phyloP scores from a whole-genome alignment of 2,113 vertebrate genomes.

The Hyaena hyaena region DNA sequence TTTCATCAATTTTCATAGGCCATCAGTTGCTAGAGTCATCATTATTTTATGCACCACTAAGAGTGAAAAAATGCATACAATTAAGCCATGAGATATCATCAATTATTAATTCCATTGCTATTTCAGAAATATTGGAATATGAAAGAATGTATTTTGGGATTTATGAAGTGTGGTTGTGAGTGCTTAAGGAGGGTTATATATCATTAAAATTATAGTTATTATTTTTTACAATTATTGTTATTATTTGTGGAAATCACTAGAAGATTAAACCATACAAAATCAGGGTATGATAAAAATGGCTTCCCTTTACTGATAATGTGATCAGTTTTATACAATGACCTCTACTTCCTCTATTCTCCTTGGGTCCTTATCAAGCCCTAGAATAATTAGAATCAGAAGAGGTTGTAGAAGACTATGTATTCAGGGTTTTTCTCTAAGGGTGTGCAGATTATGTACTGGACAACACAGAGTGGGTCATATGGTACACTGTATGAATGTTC shows the following conservation, averaged over 20 bases:
- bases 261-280: slow-evolving; percentile 3
- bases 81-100: not conserved
- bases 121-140: slow-evolving; percentile 11
- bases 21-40: not conserved
- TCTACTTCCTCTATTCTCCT: not conserved
- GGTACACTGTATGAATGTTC: not conserved
- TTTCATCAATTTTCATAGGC: not conserved
- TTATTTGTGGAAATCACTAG: slow-evolving; percentile 4
- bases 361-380: not conserved
- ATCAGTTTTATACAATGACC: not conserved
- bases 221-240: not conserved
- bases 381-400: not conserved
- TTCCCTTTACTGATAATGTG: not conserved
- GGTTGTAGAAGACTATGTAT: not conserved
- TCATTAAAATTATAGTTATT: not conserved
- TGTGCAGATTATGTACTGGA: not conserved
- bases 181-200: not conserved
- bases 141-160: slow-evolving; percentile 9
- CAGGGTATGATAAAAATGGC: not conserved
- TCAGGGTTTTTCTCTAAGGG: not conserved
- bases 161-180: not conserved
- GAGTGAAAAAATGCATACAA: not conserved
- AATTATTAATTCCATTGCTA: not conserved
- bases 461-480: too few relatives aligned
- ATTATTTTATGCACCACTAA: not conserved